Conservation (phyloP, 2,797 vertebrate species). For the Hippopotamyrus pictus region DNA sequence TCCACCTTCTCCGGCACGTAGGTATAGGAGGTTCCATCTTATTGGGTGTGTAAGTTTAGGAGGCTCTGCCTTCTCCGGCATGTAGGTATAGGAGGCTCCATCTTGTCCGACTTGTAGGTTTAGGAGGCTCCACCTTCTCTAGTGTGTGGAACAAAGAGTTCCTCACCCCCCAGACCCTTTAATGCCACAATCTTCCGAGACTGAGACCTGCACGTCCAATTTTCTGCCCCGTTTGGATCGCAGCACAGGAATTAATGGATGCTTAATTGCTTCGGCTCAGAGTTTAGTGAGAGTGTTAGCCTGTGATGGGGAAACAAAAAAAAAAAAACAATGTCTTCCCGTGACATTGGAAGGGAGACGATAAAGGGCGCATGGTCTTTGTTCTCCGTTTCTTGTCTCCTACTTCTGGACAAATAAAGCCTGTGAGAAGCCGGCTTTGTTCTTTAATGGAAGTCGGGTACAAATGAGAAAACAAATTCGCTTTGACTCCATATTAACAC, state of each 20-base stretch:
- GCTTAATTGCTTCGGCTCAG: background rate
- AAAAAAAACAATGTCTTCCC: background rate
- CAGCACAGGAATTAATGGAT: constrained; percentile 8
- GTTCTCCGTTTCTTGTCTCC: background rate
- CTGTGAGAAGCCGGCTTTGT: background rate
- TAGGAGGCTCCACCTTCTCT: background rate
- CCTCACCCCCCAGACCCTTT: background rate
- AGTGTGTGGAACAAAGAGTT: background rate
- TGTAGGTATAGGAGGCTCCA: too few relatives aligned
- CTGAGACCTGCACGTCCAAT: background rate
- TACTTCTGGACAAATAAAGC: background rate
- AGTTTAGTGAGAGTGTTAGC: constrained; percentile 5
- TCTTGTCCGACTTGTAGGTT: background rate
- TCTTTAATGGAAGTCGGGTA: constrained; percentile 30
- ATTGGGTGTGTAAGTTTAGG: constrained; percentile 11
- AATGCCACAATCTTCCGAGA: background rate
- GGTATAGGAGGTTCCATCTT: too few relatives aligned
- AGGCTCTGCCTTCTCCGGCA: too few relatives aligned
- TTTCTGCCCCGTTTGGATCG: constrained; percentile 11
- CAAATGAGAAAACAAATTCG: constrained; percentile 43
- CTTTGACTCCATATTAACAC: constrained; percentile 46
- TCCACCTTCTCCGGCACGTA: background rate
- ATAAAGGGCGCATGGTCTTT: background rate
- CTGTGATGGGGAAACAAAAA: background rate
- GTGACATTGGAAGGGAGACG: background rate